Base-by-base conservation (phyloP, 2,888 invertebrate genomes). In the Dicranocentrus wangi region DNA sequence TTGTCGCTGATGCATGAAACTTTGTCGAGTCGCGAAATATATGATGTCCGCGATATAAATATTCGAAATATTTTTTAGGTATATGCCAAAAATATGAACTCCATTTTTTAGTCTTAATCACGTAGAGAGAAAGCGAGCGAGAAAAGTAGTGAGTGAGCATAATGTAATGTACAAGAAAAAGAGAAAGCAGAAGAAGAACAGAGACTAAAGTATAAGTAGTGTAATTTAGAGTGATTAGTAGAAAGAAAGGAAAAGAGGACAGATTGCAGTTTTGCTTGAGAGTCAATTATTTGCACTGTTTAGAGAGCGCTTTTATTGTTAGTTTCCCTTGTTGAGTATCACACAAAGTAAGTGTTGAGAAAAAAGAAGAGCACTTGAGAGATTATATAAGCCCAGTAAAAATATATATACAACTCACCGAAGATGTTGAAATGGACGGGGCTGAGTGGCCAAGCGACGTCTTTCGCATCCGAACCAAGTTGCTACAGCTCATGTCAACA, bases 401-500 rank as follows among this genome's bases (percentile, higher is more conserved):
- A 60, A 58, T 27, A n/a, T n/a, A n/a, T n/a, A n/a, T n/a, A 21
- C 19, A 10, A 79, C 85, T 85, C 78, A 85, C 90, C 88, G 88
- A 87, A 78, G 88, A 88, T 71, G 89, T 89, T n/a, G 96, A 96
- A 84, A 98, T 91, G 70, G 96, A 95, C 63, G 98, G 98, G 82
- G 97, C 97, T 1, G 97, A 98, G 89, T 97, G 97, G 69, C 98
- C 97, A 87, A 98, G 92, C 69, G 94, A 92, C 7, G 96, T 95
- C 88, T 93, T 93, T 86, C 95, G 93, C 93, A 97, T 94, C 83
- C 95, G 93, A 88, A 95, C 91, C 87, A 98, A 90, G 90, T 97
- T 97, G n/a, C 89, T 76, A 55, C 63, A 65, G 71, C 60, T 60
- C 66, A 73, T 53, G 43, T 81, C 81, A 19, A n/a, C 28, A 47